These are phyloP conservation scores for Danionella dracula DNA, from an alignment of 2,797 vertebrate genomes.

Conservation along the genomic window DNA sequence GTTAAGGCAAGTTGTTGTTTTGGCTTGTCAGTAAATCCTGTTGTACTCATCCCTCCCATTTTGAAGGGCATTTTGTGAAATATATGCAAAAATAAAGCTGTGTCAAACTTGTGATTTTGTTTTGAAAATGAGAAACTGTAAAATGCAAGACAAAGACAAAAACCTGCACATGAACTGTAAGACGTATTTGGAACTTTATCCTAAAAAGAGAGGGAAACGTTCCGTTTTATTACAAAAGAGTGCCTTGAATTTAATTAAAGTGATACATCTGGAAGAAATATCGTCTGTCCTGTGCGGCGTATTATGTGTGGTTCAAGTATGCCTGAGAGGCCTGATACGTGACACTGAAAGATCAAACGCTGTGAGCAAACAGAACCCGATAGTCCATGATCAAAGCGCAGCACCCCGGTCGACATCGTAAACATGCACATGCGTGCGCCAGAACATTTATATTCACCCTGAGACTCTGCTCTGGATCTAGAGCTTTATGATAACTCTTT, in stretches of 20 bases:
- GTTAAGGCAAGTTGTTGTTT: too few species aligned
- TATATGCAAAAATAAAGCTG: too few species aligned
- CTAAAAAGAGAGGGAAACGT: too few species aligned
- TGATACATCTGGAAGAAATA: neutral
- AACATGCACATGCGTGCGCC: neutral
- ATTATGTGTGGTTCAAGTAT: slow-evolving; percentile 13
- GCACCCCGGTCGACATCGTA: slow-evolving; percentile 2
- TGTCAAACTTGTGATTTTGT: too few species aligned
- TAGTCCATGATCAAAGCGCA: slow-evolving; percentile 23
- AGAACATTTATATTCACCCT: neutral
- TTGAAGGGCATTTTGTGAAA: too few species aligned
- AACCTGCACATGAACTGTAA: too few species aligned
- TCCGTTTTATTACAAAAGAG: too few species aligned
- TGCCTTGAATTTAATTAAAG: neutral
- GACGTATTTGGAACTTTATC: too few species aligned
- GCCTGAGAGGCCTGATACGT: neutral
- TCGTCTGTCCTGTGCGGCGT: neutral
- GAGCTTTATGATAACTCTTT: neutral
- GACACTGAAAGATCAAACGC: slow-evolving; percentile 28
- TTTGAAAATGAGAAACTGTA: too few species aligned
- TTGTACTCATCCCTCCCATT: too few species aligned
- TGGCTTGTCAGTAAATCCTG: too few species aligned
- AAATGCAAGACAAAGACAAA: too few species aligned
- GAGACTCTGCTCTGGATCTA: neutral
- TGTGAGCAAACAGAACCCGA: slow-evolving; percentile 9